Evolutionary conservation across 2,797 vertebrate genomes (phyloP).

Genomic region (Xenentodon cancila): DNA sequence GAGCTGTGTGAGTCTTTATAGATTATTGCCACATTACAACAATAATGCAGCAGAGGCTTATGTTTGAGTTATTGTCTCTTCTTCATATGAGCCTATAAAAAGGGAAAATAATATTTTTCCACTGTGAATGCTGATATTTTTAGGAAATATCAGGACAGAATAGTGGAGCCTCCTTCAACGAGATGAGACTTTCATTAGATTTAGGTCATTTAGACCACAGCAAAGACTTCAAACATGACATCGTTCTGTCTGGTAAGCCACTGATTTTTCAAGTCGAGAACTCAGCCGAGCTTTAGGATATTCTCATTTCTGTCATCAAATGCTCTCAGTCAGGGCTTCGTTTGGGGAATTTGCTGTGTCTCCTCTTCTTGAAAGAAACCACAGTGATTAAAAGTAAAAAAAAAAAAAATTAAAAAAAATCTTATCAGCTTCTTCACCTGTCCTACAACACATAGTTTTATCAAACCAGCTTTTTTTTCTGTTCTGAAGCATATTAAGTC

Average conservation of each 20-base stretch:
- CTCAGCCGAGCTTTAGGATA: slow-evolving; percentile 49
- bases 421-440: slow-evolving; percentile 44
- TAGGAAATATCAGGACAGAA: background rate
- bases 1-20: slow-evolving; percentile 35
- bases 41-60: slow-evolving; percentile 6
- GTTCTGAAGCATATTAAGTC: slow-evolving; percentile 49
- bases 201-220: slow-evolving; percentile 48
- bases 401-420: too few relatives aligned
- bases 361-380: slow-evolving; percentile 56
- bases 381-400: slow-evolving; percentile 29
- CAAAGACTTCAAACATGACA: slow-evolving; percentile 56
- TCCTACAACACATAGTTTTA: slow-evolving; percentile 33
- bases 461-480: slow-evolving; percentile 5
- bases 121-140: slow-evolving; percentile 1
- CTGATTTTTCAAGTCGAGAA: slow-evolving; percentile 45
- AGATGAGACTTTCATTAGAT: slow-evolving; percentile 46
- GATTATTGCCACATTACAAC: slow-evolving; percentile 23
- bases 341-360: slow-evolving; percentile 56
- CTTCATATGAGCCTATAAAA: slow-evolving; percentile 2
- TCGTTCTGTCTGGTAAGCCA: slow-evolving; percentile 57
- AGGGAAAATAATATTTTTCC: background rate
- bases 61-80: slow-evolving; percentile 1
- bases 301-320: slow-evolving; percentile 59
- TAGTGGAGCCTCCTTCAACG: slow-evolving; percentile 13
- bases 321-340: slow-evolving; percentile 42